These are phyloP conservation scores for Mimumesa dahlbomi DNA, from an alignment of 2,888 invertebrate species.

Conservation along the genomic window DNA sequence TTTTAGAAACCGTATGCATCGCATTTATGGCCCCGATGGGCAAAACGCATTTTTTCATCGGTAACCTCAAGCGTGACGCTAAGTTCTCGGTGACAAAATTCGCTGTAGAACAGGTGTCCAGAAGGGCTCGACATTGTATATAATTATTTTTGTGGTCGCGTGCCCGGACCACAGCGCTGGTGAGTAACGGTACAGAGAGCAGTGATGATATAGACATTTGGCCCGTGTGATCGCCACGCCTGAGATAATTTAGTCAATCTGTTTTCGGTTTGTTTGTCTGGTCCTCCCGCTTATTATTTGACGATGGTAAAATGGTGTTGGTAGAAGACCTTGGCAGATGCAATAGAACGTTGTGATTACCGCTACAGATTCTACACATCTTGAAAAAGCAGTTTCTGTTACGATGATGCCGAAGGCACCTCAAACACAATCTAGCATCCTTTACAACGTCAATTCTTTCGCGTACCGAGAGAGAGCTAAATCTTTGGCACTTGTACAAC, in stretches of 20 bases:
- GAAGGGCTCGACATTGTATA: conserved; percentile 6
- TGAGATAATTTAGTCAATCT: neutral
- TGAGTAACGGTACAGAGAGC: neutral
- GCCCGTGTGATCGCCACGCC: neutral
- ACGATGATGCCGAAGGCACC: conserved; percentile 37
- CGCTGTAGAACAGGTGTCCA: conserved; percentile 45
- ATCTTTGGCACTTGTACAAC: conserved; percentile 42
- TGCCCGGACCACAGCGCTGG: neutral
- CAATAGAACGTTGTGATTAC: conserved; percentile 21
- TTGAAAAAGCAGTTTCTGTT: conserved; percentile 17
- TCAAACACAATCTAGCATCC: conserved; percentile 34
- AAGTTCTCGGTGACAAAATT: conserved; percentile 50
- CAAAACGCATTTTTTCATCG: conserved; percentile 21
- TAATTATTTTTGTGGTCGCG: neutral
- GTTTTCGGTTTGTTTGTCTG: neutral
- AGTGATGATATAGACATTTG: neutral
- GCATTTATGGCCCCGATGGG: conserved; percentile 41
- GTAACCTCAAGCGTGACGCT: conserved; percentile 26
- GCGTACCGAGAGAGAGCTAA: conserved; percentile 18
- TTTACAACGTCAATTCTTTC: conserved; percentile 18
- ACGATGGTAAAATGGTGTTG: too few species aligned
- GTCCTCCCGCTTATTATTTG: neutral
- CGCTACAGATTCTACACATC: conserved; percentile 40
- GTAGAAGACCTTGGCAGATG: neutral
- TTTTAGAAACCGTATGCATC: conserved; percentile 25